These are phyloP conservation scores for Cottus gobio DNA, from an alignment of 2,113 vertebrate species.

Conservation along the genomic window DNA sequence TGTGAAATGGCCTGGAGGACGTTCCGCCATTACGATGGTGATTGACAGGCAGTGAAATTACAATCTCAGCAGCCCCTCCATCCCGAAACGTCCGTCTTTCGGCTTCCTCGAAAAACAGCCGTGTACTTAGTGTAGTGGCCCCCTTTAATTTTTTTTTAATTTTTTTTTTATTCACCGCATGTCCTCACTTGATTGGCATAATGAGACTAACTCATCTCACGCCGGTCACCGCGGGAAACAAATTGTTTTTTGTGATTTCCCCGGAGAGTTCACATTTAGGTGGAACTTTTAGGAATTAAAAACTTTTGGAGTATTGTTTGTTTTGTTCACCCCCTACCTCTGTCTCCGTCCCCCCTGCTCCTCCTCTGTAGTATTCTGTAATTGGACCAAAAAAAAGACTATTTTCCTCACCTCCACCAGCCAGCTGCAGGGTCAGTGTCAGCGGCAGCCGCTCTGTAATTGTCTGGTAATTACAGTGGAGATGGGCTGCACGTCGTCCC, in stretches of 20 bases:
- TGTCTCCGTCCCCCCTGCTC: background rate
- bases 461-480: conserved; percentile 67
- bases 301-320: background rate
- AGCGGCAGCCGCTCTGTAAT: conserved; percentile 52
- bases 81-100: background rate
- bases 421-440: conserved; percentile 53
- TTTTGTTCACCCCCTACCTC: background rate
- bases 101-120: background rate
- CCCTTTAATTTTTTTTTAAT: background rate
- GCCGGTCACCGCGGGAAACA: background rate
- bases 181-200: conserved; percentile 13
- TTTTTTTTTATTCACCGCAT: background rate
- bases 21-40: conserved; percentile 45
- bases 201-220: conserved; percentile 22
- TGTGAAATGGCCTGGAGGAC: conserved; percentile 13
- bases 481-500: conserved; percentile 35
- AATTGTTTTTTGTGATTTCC: conserved; percentile 40
- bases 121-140: background rate
- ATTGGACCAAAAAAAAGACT: conserved; percentile 36
- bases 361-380: conserved; percentile 36
- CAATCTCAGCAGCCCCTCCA: background rate
- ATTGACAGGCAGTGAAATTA: conserved; percentile 62
- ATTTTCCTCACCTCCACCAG: background rate
- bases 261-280: background rate
- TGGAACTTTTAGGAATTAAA: conserved; percentile 33